Conservation (phyloP, 2,888 invertebrate genomes). For the Spilosoma lubricipeda region DNA sequence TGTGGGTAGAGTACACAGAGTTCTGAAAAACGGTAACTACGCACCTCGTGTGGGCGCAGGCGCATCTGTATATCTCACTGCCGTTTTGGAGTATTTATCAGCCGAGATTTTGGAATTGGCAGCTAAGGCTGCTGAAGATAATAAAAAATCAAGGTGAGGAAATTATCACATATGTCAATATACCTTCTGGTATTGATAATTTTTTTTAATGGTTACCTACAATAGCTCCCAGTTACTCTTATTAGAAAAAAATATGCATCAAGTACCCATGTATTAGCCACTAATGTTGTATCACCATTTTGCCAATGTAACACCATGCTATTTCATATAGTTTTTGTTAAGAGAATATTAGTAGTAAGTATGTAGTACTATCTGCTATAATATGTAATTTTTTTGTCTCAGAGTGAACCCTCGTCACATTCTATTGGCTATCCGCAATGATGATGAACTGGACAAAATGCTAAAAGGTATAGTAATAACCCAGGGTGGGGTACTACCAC, state of each 20-base stretch:
- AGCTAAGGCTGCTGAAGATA: constrained; percentile 87
- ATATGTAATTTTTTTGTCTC: constrained; percentile 14
- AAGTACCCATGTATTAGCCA: neutral
- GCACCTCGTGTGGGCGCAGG: constrained; percentile 85
- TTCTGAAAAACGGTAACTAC: constrained; percentile 87
- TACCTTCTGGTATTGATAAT: neutral
- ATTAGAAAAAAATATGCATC: neutral
- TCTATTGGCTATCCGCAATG: constrained; percentile 92
- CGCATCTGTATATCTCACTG: constrained; percentile 85
- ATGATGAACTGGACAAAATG: constrained; percentile 93
- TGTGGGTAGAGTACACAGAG: constrained; percentile 85
- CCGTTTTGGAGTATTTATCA: constrained; percentile 88
- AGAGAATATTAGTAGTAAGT: neutral
- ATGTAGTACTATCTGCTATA: neutral
- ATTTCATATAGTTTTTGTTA: neutral
- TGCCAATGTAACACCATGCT: neutral
- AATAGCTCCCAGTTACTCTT: neutral
- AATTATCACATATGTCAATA: neutral
- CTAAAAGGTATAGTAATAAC: constrained; percentile 93
- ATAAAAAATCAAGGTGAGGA: constrained; percentile 87
- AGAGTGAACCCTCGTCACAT: constrained; percentile 92
- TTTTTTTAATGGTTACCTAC: neutral
- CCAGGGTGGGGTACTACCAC: constrained; percentile 94
- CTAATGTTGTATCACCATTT: neutral
- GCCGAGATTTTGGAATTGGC: constrained; percentile 90